These are phyloP conservation scores for Scelioninae gen. 1 DNA, from an alignment of 2,888 invertebrate genomes.

Conservation along the genomic window DNA sequence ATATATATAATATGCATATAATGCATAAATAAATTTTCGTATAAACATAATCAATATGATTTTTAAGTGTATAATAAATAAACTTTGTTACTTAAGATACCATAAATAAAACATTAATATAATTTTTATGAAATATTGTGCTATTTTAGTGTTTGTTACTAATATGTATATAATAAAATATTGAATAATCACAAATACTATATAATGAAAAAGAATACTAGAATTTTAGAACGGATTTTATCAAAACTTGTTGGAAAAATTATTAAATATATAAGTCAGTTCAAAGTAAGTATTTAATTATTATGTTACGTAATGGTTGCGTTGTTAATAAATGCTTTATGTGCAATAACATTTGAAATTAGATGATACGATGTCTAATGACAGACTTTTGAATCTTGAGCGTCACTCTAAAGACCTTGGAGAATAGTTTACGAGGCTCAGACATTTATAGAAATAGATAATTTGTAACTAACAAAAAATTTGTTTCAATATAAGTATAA, in stretches of 20 bases:
- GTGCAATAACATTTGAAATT: slow-evolving; percentile 46
- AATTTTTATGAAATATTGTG: too few relatives aligned
- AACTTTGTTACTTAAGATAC: too few relatives aligned
- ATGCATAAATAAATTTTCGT: not conserved
- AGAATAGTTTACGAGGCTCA: slow-evolving; percentile 21
- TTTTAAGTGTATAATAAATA: not conserved
- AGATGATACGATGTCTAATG: slow-evolving; percentile 42
- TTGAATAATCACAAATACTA: too few relatives aligned
- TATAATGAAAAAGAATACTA: too few relatives aligned
- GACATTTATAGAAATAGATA: slow-evolving; percentile 11
- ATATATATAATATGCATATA: not conserved
- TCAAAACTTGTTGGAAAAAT: too few relatives aligned
- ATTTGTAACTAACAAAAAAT: slow-evolving; percentile 21
- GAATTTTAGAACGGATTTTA: too few relatives aligned
- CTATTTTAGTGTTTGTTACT: too few relatives aligned
- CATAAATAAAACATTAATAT: too few relatives aligned
- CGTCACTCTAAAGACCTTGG: slow-evolving; percentile 25
- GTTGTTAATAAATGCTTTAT: slow-evolving; percentile 40
- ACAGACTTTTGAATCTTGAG: slow-evolving; percentile 29
- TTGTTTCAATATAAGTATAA: not conserved
- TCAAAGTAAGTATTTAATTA: not conserved
- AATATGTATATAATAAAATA: too few relatives aligned
- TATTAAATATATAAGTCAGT: slow-evolving; percentile 1
- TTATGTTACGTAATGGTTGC: slow-evolving; percentile 33
- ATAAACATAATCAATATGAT: not conserved